phyloP scores from a whole-genome alignment of 2,113 vertebrate genomes.

The Oryzias javanicus region DNA sequence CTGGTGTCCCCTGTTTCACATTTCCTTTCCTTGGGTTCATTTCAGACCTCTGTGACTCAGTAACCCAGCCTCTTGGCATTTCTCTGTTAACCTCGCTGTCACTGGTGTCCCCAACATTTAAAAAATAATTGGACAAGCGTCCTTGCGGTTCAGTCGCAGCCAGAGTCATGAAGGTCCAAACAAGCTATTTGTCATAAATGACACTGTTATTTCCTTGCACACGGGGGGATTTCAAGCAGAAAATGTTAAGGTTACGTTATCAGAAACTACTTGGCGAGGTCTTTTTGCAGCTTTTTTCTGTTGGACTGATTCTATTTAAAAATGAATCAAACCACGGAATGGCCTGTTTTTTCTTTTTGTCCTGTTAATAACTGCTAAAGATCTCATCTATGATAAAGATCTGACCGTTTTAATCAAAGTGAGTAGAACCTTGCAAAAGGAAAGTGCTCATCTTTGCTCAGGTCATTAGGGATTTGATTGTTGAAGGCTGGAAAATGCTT shows the following conservation, averaged over 20 bases:
- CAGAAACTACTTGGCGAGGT: constrained; percentile 13
- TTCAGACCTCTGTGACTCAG: constrained; percentile 14
- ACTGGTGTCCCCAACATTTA: constrained; percentile 1
- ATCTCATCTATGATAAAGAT: constrained; percentile 46
- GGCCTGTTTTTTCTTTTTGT: constrained; percentile 37
- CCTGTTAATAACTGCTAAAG: constrained; percentile 55
- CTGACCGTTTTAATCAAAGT: constrained; percentile 41
- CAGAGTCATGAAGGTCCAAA: constrained; percentile 17
- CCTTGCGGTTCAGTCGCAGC: constrained; percentile 16
- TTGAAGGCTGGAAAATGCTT: constrained; percentile 5
- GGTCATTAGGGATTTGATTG: neutral
- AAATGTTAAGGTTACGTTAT: constrained; percentile 6
- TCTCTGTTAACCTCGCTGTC: constrained; percentile 16
- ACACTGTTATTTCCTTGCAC: constrained; percentile 11
- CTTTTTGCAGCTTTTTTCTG: constrained; percentile 18
- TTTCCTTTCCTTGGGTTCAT: constrained; percentile 1
- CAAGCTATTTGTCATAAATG: constrained; percentile 40
- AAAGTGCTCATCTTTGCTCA: constrained; percentile 1
- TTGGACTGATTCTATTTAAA: constrained; percentile 16
- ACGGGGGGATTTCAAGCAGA: constrained; percentile 11
- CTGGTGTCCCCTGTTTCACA: constrained; percentile 25
- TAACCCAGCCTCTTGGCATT: constrained; percentile 16
- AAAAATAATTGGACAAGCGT: constrained; percentile 34
- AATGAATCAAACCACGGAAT: constrained; percentile 34
- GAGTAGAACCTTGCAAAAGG: constrained; percentile 6